A percentile compares a stretch with the other conserved stretches of the same genome.
These are phyloP conservation scores for Stomorhina lunata DNA, from an alignment of 2,888 invertebrate genomes.

Conservation along the genomic window DNA sequence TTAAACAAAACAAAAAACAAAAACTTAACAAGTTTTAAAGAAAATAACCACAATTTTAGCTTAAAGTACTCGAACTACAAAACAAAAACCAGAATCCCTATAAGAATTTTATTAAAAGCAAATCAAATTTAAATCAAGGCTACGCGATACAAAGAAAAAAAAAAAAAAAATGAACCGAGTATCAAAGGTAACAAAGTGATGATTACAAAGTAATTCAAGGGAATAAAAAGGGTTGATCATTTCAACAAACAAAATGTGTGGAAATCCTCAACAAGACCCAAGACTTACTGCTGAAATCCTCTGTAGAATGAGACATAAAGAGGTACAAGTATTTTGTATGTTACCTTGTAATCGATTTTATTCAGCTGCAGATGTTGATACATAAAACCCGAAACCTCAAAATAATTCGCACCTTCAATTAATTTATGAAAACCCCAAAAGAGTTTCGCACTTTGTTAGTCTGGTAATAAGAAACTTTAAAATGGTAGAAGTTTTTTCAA, in stretches of 20 bases:
- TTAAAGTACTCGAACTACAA: slow-evolving; percentile 32
- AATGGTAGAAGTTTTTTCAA: no score
- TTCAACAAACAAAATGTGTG: slow-evolving; percentile 31
- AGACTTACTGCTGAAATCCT: background rate
- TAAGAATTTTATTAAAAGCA: slow-evolving; percentile 38
- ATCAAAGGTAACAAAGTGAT: slow-evolving; percentile 57
- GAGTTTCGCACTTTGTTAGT: background rate
- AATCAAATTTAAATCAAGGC: slow-evolving; percentile 51
- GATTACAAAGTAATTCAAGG: slow-evolving; percentile 52
- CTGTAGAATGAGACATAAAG: background rate
- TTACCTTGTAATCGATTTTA: slow-evolving; percentile 20
- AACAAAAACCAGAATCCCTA: slow-evolving; percentile 56
- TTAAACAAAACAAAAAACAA: background rate
- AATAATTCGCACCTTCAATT: slow-evolving; percentile 49
- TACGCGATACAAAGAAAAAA: slow-evolving; percentile 1
- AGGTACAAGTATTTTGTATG: slow-evolving; percentile 16
- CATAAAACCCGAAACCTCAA: slow-evolving; percentile 31
- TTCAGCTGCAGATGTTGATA: background rate
- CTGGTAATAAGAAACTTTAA: background rate
- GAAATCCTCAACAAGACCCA: slow-evolving; percentile 37
- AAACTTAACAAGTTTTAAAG: slow-evolving; percentile 34
- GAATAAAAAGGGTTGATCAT: slow-evolving; percentile 37
- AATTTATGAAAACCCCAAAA: slow-evolving; percentile 24
- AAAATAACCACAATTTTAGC: slow-evolving; percentile 34
- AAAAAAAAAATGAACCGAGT: slow-evolving; percentile 6